phyloP scores from a whole-genome alignment of 2,113 vertebrate species.

The Oreochromis aureus region DNA sequence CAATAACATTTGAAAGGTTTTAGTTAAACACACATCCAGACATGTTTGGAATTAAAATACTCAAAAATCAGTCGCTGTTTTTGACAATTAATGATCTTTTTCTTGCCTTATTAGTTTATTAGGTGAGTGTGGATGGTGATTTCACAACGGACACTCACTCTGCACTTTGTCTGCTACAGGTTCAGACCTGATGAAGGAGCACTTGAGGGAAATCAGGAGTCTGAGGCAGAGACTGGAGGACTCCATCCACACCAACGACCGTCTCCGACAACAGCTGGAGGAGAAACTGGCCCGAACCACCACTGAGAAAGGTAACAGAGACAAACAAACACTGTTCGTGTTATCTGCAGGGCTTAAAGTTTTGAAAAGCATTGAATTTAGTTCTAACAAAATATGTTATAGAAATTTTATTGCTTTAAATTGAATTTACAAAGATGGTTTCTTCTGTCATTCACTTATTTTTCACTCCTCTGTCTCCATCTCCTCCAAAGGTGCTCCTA shows the following conservation, averaged over 20 bases:
- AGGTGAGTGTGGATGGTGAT: neutral
- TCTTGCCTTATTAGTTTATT: fast-evolving
- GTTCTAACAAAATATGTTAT: neutral
- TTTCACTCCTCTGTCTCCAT: neutral
- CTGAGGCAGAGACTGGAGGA: conserved; percentile 85
- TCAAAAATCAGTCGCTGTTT: neutral
- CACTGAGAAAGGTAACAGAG: conserved; percentile 62
- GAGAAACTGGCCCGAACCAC: conserved; percentile 62
- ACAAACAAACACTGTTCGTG: neutral
- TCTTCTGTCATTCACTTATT: neutral
- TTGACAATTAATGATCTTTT: neutral
- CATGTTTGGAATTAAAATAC: neutral
- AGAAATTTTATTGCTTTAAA: neutral
- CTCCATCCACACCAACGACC: conserved; percentile 87
- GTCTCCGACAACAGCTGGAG: conserved; percentile 83
- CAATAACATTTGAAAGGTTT: neutral
- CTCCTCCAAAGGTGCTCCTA: conserved; percentile 65
- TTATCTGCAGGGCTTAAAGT: neutral
- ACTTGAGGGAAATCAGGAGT: conserved; percentile 82
- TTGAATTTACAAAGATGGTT: neutral
- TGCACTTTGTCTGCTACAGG: conserved; percentile 50
- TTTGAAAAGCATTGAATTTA: neutral
- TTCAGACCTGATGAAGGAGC: conserved; percentile 83
- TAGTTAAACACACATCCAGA: neutral
- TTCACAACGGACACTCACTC: neutral